Evolutionary conservation across 2,888 invertebrate genomes (phyloP), one percentile per base, ranked within the genome.

Genomic region (Spilosoma lubricipeda): DNA sequence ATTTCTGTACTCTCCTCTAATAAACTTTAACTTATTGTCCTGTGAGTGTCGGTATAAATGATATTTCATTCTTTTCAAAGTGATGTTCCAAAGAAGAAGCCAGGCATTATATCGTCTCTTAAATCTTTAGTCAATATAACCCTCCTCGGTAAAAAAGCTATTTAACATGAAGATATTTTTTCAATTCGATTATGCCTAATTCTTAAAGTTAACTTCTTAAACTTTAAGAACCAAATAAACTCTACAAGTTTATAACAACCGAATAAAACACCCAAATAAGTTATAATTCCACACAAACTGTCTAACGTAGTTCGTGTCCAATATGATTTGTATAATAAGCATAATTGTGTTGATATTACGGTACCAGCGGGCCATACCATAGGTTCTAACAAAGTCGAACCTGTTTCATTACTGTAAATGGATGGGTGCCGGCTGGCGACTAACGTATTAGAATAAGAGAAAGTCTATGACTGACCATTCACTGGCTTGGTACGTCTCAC

Each of bases 351-450:
- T 71, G 77, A 78, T 71, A 80, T 83, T 83, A 80, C 84, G 84
- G 82, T 85, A 83, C 78, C 76, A 77, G 83, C 77, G 70, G 78
- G 52, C 75, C 77, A 79, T 77, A 69, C 75, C 77, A 79, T 77
- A 69, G 82, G 83, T 77, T 76, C 78, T 65, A 78, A 36, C 68
- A 76, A 75, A 72, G 59, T 48, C 69, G 36, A 76, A 85, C 84
- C 85, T 77, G 84, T 84, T 84, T 82, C 30, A 27, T 76, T 83
- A 83, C 84, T 83, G 84, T 85, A 80, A 80, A 83, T 73, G 74
- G 72, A 78, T 45, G 72, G 70, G 52, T 56, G 23, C 0, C 52
- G 73, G 72, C 45, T 4, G 52, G n/a, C 56, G 39, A 13, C 48
- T 30, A 30, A 23, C 27, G 69, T 76, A 72, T 72, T 76, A 79